These are phyloP conservation scores for Periparus ater DNA, from an alignment of 2,797 vertebrate genomes.

Conservation along the genomic window DNA sequence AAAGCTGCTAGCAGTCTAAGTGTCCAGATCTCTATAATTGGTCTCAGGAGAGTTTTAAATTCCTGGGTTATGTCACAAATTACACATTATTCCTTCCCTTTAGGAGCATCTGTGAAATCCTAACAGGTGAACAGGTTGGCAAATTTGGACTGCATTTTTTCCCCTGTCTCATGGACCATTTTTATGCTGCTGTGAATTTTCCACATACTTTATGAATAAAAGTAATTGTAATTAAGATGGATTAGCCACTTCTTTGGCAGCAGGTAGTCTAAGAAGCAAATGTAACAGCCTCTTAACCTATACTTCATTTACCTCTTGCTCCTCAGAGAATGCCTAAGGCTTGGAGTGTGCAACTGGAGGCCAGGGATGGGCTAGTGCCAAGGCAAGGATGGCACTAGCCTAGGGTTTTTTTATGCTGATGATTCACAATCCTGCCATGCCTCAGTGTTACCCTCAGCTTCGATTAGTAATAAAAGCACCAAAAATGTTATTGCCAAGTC, in stretches of 20 bases:
- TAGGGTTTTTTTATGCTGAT: neutral
- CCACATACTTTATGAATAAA: neutral
- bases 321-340: neutral
- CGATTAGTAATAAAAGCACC: neutral
- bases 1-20: neutral
- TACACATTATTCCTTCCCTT: neutral
- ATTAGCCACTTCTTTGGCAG: slow-evolving; percentile 22
- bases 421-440: neutral
- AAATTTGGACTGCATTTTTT: neutral
- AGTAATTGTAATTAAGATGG: slow-evolving; percentile 5
- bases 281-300: neutral
- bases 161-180: neutral
- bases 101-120: neutral
- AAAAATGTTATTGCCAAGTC: neutral
- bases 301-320: neutral
- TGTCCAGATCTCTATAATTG: slow-evolving; percentile 8
- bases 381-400: neutral
- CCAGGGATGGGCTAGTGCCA: neutral
- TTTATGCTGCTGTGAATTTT: slow-evolving; percentile 7
- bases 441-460: neutral
- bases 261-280: neutral
- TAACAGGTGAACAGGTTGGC: slow-evolving; percentile 10
- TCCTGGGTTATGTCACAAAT: slow-evolving; percentile 12
- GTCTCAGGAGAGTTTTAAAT: slow-evolving; percentile 10
- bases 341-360: neutral